Conservation (phyloP, 64 coral and sea anemone species). For the Trachythela sp. region DNA sequence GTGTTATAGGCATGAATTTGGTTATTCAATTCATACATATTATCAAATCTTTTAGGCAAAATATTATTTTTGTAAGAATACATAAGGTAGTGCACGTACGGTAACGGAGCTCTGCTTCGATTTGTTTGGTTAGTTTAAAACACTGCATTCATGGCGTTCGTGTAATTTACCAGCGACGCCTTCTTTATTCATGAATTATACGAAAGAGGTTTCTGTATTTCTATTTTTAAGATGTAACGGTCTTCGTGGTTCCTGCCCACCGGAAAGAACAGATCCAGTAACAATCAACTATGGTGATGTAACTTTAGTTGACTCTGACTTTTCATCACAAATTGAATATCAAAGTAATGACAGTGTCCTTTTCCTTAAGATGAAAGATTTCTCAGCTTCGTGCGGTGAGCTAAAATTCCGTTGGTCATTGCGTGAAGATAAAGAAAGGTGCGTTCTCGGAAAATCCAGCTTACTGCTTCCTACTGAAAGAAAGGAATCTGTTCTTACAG, state of each 20-base stretch:
- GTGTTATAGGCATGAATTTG: too few species aligned
- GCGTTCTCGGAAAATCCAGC: background rate
- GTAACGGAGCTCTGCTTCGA: too few species aligned
- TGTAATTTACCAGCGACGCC: too few species aligned
- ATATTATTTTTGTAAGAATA: too few species aligned
- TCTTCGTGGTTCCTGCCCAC: background rate
- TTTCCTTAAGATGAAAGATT: slow-evolving; percentile 13
- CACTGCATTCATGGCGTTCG: too few species aligned
- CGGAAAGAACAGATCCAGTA: background rate
- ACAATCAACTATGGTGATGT: background rate
- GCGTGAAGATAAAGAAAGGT: background rate
- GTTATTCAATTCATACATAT: too few species aligned
- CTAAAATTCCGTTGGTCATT: slow-evolving; percentile 44
- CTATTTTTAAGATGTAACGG: background rate
- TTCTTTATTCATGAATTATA: too few species aligned
- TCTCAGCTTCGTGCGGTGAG: background rate
- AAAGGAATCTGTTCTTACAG: background rate
- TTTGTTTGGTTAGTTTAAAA: too few species aligned
- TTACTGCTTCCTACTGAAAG: background rate
- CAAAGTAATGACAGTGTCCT: background rate
- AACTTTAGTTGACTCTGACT: background rate
- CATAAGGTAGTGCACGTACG: too few species aligned
- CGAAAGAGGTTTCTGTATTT: too few species aligned
- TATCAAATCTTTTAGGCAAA: too few species aligned
- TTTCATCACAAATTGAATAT: background rate